Percentiles rank a stretch among this genome's conserved stretches.
phyloP scores from a whole-genome alignment of 2,888 invertebrate species.

The Merodon equestris region DNA sequence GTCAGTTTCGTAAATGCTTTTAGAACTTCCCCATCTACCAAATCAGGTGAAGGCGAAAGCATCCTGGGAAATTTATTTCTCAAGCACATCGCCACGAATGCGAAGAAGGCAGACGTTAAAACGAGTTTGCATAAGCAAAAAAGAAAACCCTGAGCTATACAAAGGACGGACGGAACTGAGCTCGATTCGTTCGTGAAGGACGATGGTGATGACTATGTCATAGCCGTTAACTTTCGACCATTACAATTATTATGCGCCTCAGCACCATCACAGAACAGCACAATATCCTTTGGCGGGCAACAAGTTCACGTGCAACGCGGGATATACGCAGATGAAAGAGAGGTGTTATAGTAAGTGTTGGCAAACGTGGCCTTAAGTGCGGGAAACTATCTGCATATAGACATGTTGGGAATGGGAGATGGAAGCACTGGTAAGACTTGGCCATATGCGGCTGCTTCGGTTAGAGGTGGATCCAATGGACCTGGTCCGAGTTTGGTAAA shows the following conservation, averaged over 20 bases:
- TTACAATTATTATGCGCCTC: constrained; percentile 62
- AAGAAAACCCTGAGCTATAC: background rate
- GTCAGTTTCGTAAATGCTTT: constrained; percentile 20
- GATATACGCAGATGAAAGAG: constrained; percentile 40
- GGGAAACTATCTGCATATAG: constrained; percentile 41
- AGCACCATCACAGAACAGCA: constrained; percentile 47
- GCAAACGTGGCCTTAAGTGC: constrained; percentile 63
- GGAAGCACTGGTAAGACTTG: constrained; percentile 9
- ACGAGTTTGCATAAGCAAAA: constrained; percentile 43
- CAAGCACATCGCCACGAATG: constrained; percentile 5
- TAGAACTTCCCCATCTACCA: constrained; percentile 20
- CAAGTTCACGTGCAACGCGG: constrained; percentile 46
- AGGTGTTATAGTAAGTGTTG: constrained; percentile 34
- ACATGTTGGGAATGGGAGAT: constrained; percentile 14
- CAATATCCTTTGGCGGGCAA: constrained; percentile 62
- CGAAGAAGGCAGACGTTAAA: constrained; percentile 33
- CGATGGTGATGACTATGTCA: constrained; percentile 30
- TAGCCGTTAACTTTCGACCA: constrained; percentile 62
- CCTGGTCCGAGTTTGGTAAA: constrained; percentile 61
- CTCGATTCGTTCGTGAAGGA: constrained; percentile 15
- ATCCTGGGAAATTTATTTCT: constrained; percentile 1
- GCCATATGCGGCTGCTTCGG: constrained; percentile 37
- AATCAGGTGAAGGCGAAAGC: constrained; percentile 12
- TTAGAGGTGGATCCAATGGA: constrained; percentile 27
- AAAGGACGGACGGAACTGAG: constrained; percentile 6